A percentile compares a stretch with the other conserved stretches of the same genome.
phyloP scores from a whole-genome alignment of 2,888 invertebrate genomes.

The Pantelozetes paolii region DNA sequence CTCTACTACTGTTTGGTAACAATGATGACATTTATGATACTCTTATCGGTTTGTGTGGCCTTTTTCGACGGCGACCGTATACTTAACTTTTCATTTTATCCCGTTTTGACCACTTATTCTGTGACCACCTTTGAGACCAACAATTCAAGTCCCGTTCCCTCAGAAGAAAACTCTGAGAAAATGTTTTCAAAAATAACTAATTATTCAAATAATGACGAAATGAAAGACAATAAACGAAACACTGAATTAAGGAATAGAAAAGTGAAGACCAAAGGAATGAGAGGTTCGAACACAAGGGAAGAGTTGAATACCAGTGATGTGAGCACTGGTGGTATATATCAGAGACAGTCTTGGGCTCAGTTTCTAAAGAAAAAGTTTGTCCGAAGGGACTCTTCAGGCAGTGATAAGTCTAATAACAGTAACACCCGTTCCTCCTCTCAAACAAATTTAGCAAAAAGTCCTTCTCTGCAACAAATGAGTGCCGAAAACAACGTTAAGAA shows the following conservation, averaged over 20 bases:
- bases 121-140: conserved; percentile 1
- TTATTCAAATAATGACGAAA: conserved; percentile 11
- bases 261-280: background rate
- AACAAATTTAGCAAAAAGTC: conserved; percentile 10
- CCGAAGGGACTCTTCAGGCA: conserved; percentile 33
- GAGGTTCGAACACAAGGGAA: conserved; percentile 16
- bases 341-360: conserved; percentile 35
- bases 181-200: background rate
- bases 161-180: conserved; percentile 1
- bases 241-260: conserved; percentile 28
- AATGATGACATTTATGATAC: conserved; percentile 61
- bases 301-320: conserved; percentile 3
- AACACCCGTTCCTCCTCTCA: conserved; percentile 3
- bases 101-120: conserved; percentile 53
- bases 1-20: conserved; percentile 63
- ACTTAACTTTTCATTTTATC: conserved; percentile 57
- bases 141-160: background rate
- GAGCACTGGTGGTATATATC: conserved; percentile 3
- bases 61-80: conserved; percentile 67
- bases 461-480: background rate
- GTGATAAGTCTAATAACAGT: conserved; percentile 37
- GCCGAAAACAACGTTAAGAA: background rate
- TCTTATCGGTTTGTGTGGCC: conserved; percentile 64
- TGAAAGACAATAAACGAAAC: conserved; percentile 26
- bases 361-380: conserved; percentile 35